Evolutionary conservation across 2,113 vertebrate genomes (phyloP).

Genomic region (Mobula birostris): DNA sequence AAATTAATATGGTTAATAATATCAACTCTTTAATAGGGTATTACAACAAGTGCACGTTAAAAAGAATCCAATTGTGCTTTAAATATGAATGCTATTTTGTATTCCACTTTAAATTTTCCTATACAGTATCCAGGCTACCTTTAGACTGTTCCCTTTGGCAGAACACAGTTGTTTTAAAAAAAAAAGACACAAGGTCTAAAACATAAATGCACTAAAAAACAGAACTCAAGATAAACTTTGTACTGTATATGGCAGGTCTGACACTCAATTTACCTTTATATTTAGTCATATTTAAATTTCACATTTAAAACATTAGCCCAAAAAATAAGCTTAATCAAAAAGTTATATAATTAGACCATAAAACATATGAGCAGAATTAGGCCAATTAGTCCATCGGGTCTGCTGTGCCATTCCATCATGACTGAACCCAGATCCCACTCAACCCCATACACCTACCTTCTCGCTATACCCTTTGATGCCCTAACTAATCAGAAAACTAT

Average conservation of each 20-base stretch:
- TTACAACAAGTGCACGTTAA: too few species aligned
- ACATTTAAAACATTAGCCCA: too few species aligned
- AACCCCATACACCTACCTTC: too few species aligned
- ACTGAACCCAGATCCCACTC: too few species aligned
- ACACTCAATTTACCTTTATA: neutral
- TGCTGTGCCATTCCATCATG: too few species aligned
- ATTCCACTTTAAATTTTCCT: neutral
- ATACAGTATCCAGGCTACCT: neutral
- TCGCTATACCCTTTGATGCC: too few species aligned
- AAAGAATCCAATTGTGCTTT: neutral
- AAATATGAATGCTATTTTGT: neutral
- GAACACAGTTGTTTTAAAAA: neutral
- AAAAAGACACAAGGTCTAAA: too few species aligned
- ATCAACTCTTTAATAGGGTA: neutral
- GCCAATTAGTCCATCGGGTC: too few species aligned
- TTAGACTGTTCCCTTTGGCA: neutral
- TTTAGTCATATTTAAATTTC: neutral
- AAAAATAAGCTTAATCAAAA: too few species aligned
- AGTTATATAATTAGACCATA: too few species aligned
- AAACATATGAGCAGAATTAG: too few species aligned
- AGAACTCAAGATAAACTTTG: neutral
- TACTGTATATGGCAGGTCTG: neutral
- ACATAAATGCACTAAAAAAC: neutral
- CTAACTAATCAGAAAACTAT: too few species aligned
- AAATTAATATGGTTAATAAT: neutral